Percentiles rank a stretch among this genome's conserved stretches.
These are phyloP conservation scores for Acholoe squamosa DNA, from an alignment of 2,888 invertebrate species.

Conservation along the genomic window DNA sequence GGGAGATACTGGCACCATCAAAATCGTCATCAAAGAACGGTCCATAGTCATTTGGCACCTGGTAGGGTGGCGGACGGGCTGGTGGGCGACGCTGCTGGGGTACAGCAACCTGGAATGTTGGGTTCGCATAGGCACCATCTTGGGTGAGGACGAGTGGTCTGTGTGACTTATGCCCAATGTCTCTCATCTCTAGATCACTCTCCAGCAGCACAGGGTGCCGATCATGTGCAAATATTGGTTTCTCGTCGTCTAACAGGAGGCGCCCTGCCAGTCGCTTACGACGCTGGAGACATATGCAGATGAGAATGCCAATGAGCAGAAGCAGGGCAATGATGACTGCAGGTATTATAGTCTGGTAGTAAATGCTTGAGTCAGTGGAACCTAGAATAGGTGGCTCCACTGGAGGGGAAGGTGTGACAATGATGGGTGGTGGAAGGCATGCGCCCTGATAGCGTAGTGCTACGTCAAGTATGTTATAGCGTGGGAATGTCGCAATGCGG, in stretches of 20 bases:
- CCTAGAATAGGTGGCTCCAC: neutral
- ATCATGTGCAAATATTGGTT: slow-evolving; percentile 74
- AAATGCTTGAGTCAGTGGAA: slow-evolving; percentile 62
- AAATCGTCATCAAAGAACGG: slow-evolving; percentile 9
- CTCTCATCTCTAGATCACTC: slow-evolving; percentile 74
- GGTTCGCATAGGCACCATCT: neutral
- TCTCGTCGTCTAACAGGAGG: slow-evolving; percentile 70
- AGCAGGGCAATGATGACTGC: slow-evolving; percentile 70
- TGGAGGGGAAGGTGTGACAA: slow-evolving; percentile 38
- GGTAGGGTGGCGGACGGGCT: slow-evolving; percentile 25
- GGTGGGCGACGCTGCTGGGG: neutral
- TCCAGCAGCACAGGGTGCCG: slow-evolving; percentile 77
- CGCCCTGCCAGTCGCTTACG: slow-evolving; percentile 64
- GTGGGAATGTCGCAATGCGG: slow-evolving; percentile 61
- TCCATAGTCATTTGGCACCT: neutral
- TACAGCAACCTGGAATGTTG: slow-evolving; percentile 22
- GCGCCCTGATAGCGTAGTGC: slow-evolving; percentile 66
- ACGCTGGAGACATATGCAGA: slow-evolving; percentile 64
- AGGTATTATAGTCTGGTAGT: slow-evolving; percentile 71
- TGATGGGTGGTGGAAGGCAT: slow-evolving; percentile 60
- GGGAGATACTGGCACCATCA: slow-evolving; percentile 9
- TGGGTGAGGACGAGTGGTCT: slow-evolving; percentile 71
- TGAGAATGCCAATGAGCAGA: slow-evolving; percentile 61
- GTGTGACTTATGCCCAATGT: slow-evolving; percentile 72
- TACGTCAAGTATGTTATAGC: slow-evolving; percentile 64